Evolutionary conservation across 2,888 invertebrate genomes (phyloP), one percentile per base, ranked within the genome.

Genomic region (Caenorhabditis macrosperma): DNA sequence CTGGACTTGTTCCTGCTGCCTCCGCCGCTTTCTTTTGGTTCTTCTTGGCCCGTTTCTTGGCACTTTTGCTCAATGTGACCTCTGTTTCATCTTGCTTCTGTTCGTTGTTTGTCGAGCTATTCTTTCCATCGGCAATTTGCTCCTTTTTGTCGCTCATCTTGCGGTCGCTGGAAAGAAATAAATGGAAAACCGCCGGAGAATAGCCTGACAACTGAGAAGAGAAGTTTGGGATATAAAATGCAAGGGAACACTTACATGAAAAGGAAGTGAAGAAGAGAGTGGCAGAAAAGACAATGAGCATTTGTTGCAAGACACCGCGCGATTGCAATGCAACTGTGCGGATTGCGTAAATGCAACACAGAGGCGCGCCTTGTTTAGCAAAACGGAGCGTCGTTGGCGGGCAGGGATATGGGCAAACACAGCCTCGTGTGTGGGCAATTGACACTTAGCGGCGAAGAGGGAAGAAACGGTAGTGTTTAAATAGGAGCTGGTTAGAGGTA

Each of bases 21-120:
- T 59, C 64, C 0, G 74, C 54, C 20, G 46, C 57, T 20, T 63
- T 64, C 28, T 66, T 74, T 20, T 63, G 63, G 26, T 64, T 48
- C 10, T 74, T 74, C 24, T 74, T 74, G n/a, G 74, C 74, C 41
- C 52, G 57, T 38, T 50, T 74, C 41, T 74, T 74, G 15, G 64
- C 64, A 28, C 74, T 55, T 48, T 59, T 74, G 50, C 74, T 72
- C 71, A 72, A 15, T 12, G 46, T 20, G 1, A 9, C 50, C 17
- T 60, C 54, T n/a, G 44, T 24, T 28, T 57, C 68, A 38, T 24
- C 26, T 17, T 55, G 20, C 22, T 22, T 46, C 7, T n/a, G 20
- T 22, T 57, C 22, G 26, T 10, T 35, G 4, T 12, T 22, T 2
- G 17, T 0, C n/a, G 28, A 17, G 46, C 35, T 22, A 6, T 26